Evolutionary conservation across 2,113 vertebrate species (phyloP).

Genomic region (Ellobius talpinus): DNA sequence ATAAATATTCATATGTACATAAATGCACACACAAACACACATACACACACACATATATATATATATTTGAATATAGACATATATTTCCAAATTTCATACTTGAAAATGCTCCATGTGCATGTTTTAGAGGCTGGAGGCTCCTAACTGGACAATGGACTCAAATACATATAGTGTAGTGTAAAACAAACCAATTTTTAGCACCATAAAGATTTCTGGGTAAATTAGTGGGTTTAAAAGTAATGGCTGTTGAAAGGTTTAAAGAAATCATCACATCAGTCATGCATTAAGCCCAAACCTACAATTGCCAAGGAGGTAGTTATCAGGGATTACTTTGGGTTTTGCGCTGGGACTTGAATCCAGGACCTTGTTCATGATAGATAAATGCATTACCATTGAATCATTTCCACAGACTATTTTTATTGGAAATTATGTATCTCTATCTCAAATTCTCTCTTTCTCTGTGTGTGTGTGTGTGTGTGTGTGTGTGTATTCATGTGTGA

Average conservation of each 20-base stretch:
- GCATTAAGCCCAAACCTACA: not conserved
- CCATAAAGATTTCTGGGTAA: not conserved
- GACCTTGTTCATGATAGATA: not conserved
- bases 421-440: not conserved
- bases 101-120: not conserved
- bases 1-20: not conserved
- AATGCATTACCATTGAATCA: not conserved
- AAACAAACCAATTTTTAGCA: not conserved
- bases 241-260: not conserved
- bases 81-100: not conserved
- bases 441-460: not conserved
- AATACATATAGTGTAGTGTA: not conserved
- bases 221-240: not conserved
- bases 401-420: no score
- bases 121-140: not conserved
- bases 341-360: not conserved
- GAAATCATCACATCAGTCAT: not conserved
- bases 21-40: not conserved
- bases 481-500: not conserved
- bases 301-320: not conserved
- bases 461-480: no score
- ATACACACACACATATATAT: not conserved
- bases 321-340: not conserved
- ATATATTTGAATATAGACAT: fast-evolving
- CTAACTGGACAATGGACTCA: not conserved